Percentiles rank a stretch among this genome's conserved stretches.
phyloP scores from a whole-genome alignment of 2,797 vertebrate genomes.

The Neosilurus hyrtlii region DNA sequence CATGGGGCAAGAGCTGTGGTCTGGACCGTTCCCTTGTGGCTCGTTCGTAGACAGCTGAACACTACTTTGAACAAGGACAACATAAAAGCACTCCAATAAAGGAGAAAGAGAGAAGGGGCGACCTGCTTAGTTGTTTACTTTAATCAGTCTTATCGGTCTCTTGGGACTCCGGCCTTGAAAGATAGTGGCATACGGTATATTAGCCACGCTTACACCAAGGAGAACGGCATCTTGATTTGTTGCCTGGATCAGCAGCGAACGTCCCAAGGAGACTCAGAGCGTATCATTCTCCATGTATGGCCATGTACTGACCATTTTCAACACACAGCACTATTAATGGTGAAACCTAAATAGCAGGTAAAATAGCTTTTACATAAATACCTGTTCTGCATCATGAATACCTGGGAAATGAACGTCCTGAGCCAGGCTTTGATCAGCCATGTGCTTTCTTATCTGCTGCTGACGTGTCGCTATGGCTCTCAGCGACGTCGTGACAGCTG shows the following conservation, averaged over 20 bases:
- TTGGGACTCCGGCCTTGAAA: conserved; percentile 52
- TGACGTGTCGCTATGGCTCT: not conserved
- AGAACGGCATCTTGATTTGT: conserved; percentile 21
- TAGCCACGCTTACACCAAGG: conserved; percentile 31
- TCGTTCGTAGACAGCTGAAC: conserved; percentile 42
- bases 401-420: not conserved
- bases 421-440: not conserved
- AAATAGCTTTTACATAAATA: not conserved
- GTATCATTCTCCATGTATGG: not conserved
- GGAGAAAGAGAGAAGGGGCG: conserved; percentile 24
- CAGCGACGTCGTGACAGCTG: not conserved
- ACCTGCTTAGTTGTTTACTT: conserved; percentile 44
- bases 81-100: conserved; percentile 56
- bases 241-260: not conserved
- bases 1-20: conserved; percentile 39
- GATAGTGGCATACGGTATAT: conserved; percentile 36
- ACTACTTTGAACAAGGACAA: conserved; percentile 52
- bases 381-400: not conserved
- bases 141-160: conserved; percentile 55
- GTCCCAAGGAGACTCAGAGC: not conserved
- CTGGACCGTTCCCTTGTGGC: conserved; percentile 44
- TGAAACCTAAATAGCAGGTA: not conserved
- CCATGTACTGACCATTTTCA: not conserved
- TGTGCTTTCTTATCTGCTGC: conserved; percentile 7
- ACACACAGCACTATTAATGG: not conserved